phyloP scores from a whole-genome alignment of 2,797 vertebrate genomes.

The Characodon lateralis region DNA sequence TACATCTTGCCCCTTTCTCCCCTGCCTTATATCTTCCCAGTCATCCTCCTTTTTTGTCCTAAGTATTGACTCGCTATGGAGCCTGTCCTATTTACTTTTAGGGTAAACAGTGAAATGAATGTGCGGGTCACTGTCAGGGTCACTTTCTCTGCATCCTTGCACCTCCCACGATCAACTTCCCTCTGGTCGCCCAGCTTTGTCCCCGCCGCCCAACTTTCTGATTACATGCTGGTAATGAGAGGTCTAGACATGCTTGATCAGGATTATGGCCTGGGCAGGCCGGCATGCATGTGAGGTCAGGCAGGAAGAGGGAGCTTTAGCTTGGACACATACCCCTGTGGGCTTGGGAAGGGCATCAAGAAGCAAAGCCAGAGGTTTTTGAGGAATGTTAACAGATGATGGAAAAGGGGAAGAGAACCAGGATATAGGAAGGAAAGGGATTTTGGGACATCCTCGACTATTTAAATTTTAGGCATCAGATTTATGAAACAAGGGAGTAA shows the following conservation, averaged over 20 bases:
- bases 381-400: conserved; percentile 41
- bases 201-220: conserved; percentile 46
- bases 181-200: conserved; percentile 21
- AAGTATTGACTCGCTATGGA: conserved; percentile 47
- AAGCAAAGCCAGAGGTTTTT: conserved; percentile 49
- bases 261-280: conserved; percentile 76
- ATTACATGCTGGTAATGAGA: conserved; percentile 79
- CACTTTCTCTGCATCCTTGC: conserved; percentile 59
- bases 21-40: conserved; percentile 35
- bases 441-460: neutral
- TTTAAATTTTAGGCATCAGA: neutral
- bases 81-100: conserved; percentile 51
- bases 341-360: conserved; percentile 48
- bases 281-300: conserved; percentile 60
- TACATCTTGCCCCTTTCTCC: conserved; percentile 49
- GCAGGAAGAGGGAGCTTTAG: conserved; percentile 57
- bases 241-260: conserved; percentile 83
- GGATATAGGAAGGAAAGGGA: conserved; percentile 9
- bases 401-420: conserved; percentile 27
- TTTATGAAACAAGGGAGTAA: neutral
- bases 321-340: conserved; percentile 48
- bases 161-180: conserved; percentile 39
- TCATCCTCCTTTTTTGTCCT: conserved; percentile 38
- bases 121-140: conserved; percentile 65
- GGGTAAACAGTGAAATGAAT: conserved; percentile 68